phyloP scores from a whole-genome alignment of 2,888 invertebrate genomes.

The Asteroscopus sphinx region DNA sequence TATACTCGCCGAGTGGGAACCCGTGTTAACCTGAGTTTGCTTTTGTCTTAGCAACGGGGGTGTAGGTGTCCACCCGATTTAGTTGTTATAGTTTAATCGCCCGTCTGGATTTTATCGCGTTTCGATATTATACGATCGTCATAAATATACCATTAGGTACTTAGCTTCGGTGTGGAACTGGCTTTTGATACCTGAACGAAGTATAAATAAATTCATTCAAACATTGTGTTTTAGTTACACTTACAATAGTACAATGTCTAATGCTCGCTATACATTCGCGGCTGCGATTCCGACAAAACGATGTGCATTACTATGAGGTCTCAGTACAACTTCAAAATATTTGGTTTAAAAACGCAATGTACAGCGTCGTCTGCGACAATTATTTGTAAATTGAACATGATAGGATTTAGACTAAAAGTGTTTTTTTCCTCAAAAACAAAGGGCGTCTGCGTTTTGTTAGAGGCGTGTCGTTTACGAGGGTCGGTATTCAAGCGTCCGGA shows the following conservation, averaged over 20 bases:
- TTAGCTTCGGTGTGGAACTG: neutral
- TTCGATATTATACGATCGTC: conserved; percentile 1
- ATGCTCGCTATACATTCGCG: too few relatives aligned
- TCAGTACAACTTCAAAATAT: too few relatives aligned
- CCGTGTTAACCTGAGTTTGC: conserved; percentile 74
- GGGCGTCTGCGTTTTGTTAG: conserved; percentile 47
- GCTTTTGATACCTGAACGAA: neutral
- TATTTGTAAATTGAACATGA: conserved; percentile 12
- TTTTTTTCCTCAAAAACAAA: conserved; percentile 33
- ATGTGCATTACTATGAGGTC: too few relatives aligned
- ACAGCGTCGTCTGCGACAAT: too few relatives aligned
- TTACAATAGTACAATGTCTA: too few relatives aligned
- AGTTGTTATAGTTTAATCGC: conserved; percentile 17
- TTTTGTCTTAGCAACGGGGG: conserved; percentile 62
- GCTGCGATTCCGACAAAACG: too few relatives aligned
- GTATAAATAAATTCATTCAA: conserved; percentile 1
- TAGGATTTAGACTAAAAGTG: conserved; percentile 24
- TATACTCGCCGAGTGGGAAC: conserved; percentile 70
- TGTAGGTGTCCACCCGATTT: conserved; percentile 28
- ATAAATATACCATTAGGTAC: neutral
- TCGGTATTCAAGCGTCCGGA: conserved; percentile 63
- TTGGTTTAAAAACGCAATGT: too few relatives aligned
- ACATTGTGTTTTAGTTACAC: conserved; percentile 9
- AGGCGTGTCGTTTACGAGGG: conserved; percentile 77
- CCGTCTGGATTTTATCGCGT: conserved; percentile 1